Percentiles rank a stretch among this genome's conserved stretches.
Conservation (phyloP, 2,888 invertebrate species). For the Piscicola geometra region DNA sequence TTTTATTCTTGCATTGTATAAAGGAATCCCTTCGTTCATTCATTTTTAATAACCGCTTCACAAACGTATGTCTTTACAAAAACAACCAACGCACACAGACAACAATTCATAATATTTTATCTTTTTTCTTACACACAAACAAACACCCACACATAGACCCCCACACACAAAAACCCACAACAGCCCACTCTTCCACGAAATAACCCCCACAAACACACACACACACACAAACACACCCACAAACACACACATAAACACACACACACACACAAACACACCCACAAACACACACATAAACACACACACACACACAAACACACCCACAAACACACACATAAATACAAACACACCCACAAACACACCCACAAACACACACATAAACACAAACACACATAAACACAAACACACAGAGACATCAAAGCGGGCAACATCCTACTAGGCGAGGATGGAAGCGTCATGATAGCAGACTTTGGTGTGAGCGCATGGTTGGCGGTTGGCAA, state of each 20-base stretch:
- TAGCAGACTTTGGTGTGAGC: constrained; percentile 97
- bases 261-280: background rate
- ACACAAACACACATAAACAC: background rate
- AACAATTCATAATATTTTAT: no score
- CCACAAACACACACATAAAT: background rate
- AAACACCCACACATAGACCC: no score
- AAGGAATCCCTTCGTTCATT: no score
- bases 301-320: background rate
- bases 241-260: background rate
- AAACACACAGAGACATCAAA: constrained; percentile 75
- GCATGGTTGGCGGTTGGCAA: constrained; percentile 93
- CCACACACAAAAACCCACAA: no score
- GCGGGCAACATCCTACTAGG: constrained; percentile 95
- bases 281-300: background rate
- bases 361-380: background rate
- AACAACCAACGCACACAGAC: no score
- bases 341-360: background rate
- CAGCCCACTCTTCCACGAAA: no score
- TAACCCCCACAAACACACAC: no score
- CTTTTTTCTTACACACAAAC: no score
- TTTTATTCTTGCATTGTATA: constrained; percentile 1
- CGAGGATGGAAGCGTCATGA: constrained; percentile 90
- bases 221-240: no score
- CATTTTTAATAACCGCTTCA: no score
- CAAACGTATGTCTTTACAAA: no score